Percentiles rank a stretch among this genome's conserved stretches.
Conservation (phyloP, 2,797 vertebrate genomes). For the Microchirus variegatus region DNA sequence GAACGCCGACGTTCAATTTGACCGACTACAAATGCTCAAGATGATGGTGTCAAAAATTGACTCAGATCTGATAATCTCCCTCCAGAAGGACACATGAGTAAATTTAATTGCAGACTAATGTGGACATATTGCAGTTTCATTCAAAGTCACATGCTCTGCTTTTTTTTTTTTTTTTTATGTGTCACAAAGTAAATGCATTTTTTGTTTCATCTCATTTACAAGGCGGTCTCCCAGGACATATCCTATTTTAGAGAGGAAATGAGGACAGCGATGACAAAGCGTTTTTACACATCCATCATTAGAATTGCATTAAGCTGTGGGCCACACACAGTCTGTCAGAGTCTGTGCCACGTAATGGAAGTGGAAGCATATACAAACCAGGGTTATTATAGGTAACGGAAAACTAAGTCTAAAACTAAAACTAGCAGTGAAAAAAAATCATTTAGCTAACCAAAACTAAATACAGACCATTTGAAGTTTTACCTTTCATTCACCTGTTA, state of each 20-base stretch:
- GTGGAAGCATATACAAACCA: conserved; percentile 10
- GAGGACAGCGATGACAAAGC: conserved; percentile 1
- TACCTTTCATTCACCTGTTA: too few species aligned
- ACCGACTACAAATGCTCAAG: background rate
- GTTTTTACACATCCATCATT: conserved; percentile 14
- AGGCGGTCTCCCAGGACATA: background rate
- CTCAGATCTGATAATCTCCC: conserved; percentile 4
- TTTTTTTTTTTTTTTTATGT: background rate
- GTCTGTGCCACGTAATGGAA: background rate
- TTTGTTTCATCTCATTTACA: conserved; percentile 11
- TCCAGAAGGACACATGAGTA: background rate
- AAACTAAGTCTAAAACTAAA: too few species aligned
- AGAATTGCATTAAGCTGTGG: conserved; percentile 3
- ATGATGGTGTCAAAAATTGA: conserved; percentile 16
- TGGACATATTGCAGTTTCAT: background rate
- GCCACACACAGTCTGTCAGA: background rate
- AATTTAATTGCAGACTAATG: background rate
- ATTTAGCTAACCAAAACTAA: too few species aligned
- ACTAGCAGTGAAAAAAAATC: too few species aligned
- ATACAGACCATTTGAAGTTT: too few species aligned
- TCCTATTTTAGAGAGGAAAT: conserved; percentile 19
- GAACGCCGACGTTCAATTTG: conserved; percentile 3
- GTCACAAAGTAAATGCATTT: background rate
- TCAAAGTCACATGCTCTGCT: background rate
- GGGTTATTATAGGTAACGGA: too few species aligned